phyloP scores from a whole-genome alignment of 2,113 vertebrate genomes.

The Psilopogon haemacephalus region DNA sequence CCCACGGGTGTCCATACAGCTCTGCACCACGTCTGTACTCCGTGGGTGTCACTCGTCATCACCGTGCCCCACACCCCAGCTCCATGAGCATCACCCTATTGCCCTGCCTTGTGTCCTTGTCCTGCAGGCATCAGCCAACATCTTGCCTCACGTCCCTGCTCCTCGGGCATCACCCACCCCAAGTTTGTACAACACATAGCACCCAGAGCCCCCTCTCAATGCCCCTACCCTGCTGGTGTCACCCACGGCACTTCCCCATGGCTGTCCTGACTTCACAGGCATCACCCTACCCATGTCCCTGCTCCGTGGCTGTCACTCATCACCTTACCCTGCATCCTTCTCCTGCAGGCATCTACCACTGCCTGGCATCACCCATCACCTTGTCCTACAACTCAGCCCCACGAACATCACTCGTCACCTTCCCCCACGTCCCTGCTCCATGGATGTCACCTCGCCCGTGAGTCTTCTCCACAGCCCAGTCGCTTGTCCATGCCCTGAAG shows the following conservation, averaged over 20 bases:
- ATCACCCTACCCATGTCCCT: rapidly evolving
- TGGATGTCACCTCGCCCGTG: neutral
- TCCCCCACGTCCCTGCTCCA: neutral
- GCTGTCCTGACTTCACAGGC: neutral
- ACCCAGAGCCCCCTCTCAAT: too few species aligned
- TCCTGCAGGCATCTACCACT: too few species aligned
- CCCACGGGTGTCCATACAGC: rapidly evolving
- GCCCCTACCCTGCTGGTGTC: too few species aligned
- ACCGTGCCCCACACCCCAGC: too few species aligned
- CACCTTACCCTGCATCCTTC: neutral
- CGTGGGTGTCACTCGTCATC: neutral
- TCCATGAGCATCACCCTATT: neutral
- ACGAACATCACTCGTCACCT: neutral
- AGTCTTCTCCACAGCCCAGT: neutral
- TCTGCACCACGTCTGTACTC: rapidly evolving
- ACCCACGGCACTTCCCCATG: too few species aligned
- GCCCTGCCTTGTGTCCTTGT: too few species aligned
- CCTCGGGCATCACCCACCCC: too few species aligned
- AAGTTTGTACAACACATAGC: too few species aligned
- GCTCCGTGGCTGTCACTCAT: rapidly evolving
- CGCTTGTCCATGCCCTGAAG: neutral
- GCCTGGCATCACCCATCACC: neutral
- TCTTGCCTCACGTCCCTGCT: neutral
- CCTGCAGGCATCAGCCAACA: neutral
- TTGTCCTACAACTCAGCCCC: neutral